Percentiles rank a stretch among this genome's conserved stretches.
These are phyloP conservation scores for Holcopasites calliopsidis DNA, from an alignment of 1,140 invertebrate genomes.

Conservation along the genomic window DNA sequence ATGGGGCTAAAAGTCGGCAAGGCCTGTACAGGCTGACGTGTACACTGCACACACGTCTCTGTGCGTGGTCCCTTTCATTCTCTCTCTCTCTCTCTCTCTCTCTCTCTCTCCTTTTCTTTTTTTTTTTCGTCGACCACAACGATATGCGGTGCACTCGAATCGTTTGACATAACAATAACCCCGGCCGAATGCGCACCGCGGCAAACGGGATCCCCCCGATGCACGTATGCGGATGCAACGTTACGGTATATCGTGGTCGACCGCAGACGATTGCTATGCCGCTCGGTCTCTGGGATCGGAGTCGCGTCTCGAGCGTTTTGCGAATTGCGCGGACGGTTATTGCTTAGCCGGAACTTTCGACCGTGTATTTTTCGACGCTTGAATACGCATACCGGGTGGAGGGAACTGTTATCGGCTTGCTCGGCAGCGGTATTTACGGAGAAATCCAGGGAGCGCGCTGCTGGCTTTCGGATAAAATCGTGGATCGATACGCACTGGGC, in stretches of 20 bases:
- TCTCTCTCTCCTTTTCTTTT: not conserved
- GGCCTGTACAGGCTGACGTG: too few relatives aligned
- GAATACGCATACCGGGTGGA: not conserved
- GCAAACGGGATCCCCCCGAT: not conserved
- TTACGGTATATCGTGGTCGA: slow-evolving; percentile 3
- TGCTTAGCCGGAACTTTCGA: not conserved
- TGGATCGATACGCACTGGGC: not conserved
- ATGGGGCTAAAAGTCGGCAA: not conserved
- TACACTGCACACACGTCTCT: too few relatives aligned
- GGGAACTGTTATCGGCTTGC: not conserved
- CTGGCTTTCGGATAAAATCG: not conserved
- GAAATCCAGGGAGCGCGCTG: too few relatives aligned
- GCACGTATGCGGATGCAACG: slow-evolving; percentile 4
- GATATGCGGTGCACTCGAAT: not conserved
- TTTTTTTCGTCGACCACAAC: not conserved
- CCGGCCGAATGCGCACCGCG: not conserved
- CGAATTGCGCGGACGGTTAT: slow-evolving; percentile 12
- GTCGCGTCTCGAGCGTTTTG: not conserved
- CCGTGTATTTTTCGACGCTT: not conserved
- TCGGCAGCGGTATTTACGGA: too few relatives aligned
- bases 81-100: not conserved
- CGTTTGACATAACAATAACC: slow-evolving; percentile 29
- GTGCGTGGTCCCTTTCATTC: not conserved
- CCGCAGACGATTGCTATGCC: slow-evolving; percentile 7
- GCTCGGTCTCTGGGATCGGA: not conserved